Percentiles rank a stretch among this genome's conserved stretches.
Conservation (phyloP, 2,113 vertebrate species). For the Struthio camelus region DNA sequence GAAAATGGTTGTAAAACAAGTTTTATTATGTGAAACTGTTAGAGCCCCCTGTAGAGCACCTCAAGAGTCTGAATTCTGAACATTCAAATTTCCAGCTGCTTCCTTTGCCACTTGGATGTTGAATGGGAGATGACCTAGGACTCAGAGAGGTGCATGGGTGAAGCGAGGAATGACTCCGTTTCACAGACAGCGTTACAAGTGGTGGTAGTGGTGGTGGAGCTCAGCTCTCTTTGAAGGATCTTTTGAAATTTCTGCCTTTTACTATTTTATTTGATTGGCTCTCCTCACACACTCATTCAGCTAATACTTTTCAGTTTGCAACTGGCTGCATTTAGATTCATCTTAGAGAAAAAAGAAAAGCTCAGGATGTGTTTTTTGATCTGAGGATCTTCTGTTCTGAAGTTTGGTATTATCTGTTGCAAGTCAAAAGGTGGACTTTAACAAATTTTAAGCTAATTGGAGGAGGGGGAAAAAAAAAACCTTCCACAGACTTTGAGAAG, state of each 20-base stretch:
- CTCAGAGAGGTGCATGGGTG: neutral
- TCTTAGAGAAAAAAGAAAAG: neutral
- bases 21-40: neutral
- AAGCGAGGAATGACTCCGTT: neutral
- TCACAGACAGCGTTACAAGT: neutral
- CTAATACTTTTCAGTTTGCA: neutral
- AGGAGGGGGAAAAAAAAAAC: neutral
- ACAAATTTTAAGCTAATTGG: neutral
- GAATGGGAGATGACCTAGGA: neutral
- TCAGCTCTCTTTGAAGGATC: neutral
- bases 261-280: neutral
- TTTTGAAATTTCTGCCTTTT: neutral
- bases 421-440: neutral
- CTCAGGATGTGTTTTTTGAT: neutral
- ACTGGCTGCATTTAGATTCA: neutral
- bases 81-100: neutral
- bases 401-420: neutral
- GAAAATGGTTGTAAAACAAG: neutral
- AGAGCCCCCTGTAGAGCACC: neutral
- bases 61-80: neutral
- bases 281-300: neutral
- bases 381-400: neutral
- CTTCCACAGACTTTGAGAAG: neutral
- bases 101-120: neutral
- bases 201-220: neutral